Percentiles rank a stretch among this genome's conserved stretches.
Conservation (phyloP, 2,888 invertebrate species). For the Chrysodeixis includens region DNA sequence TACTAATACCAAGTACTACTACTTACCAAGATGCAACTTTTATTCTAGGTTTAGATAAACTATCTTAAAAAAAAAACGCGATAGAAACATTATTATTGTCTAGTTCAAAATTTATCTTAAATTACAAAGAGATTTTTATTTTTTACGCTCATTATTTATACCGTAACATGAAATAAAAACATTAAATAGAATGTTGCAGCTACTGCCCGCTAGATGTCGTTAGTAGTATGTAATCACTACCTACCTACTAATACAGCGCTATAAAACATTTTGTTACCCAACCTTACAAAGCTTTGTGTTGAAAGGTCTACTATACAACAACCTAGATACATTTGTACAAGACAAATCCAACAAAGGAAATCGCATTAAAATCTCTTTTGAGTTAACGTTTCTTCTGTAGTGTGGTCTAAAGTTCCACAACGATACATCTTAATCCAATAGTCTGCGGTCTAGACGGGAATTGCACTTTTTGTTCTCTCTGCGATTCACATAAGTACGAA, state of each 20-base stretch:
- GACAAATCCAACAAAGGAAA: constrained; percentile 35
- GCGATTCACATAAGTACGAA: constrained; percentile 15
- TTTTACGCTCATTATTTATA: too few relatives aligned
- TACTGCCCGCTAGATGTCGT: constrained; percentile 70
- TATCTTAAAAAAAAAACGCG: too few relatives aligned
- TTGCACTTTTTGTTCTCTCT: constrained; percentile 34
- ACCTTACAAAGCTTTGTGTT: neutral
- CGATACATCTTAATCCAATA: constrained; percentile 63
- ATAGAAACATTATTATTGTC: too few relatives aligned
- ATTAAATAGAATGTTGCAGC: constrained; percentile 26
- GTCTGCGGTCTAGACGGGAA: constrained; percentile 60
- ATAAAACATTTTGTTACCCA: neutral
- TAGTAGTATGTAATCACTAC: constrained; percentile 8
- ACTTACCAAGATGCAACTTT: neutral
- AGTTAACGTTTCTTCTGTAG: constrained; percentile 36
- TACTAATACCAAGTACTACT: neutral
- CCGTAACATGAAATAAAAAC: too few relatives aligned
- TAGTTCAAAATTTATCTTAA: too few relatives aligned
- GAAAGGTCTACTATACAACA: neutral
- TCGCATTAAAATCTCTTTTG: constrained; percentile 33
- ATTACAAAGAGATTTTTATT: too few relatives aligned
- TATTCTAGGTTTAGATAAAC: too few relatives aligned
- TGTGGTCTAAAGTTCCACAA: constrained; percentile 31
- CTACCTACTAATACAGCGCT: neutral
- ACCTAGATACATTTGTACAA: constrained; percentile 9